phyloP scores from a whole-genome alignment of 2,113 vertebrate genomes.

The Perca schrenkii region DNA sequence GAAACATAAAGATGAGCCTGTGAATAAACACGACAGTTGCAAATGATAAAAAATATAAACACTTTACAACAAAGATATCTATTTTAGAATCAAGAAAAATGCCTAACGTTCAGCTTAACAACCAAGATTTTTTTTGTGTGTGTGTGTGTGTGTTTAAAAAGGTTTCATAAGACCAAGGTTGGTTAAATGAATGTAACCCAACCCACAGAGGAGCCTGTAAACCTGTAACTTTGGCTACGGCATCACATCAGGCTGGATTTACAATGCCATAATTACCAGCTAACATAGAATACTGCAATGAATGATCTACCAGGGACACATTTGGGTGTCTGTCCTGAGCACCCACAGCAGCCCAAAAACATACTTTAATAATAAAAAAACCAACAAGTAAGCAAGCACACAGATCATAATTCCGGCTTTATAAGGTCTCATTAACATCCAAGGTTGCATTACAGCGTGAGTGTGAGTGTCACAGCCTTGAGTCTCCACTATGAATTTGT shows the following conservation, averaged over 20 bases:
- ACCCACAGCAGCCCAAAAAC: background rate
- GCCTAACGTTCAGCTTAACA: too few relatives aligned
- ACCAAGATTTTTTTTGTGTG: background rate
- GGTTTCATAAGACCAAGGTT: background rate
- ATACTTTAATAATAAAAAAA: background rate
- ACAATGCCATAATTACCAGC: too few relatives aligned
- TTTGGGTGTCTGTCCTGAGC: background rate
- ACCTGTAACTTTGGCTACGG: background rate
- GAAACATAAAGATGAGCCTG: background rate
- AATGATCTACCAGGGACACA: background rate
- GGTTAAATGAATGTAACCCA: background rate
- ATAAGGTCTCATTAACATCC: slow-evolving; percentile 23
- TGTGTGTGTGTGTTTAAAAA: background rate
- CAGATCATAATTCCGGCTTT: background rate
- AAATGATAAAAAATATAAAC: background rate
- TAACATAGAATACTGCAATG: background rate
- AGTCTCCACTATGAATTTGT: slow-evolving; percentile 6
- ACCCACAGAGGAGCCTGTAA: background rate
- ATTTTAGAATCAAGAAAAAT: background rate
- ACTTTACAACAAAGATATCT: background rate
- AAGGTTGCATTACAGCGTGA: slow-evolving; percentile 14
- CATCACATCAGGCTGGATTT: background rate
- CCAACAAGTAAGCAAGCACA: background rate
- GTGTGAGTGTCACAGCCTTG: slow-evolving; percentile 7
- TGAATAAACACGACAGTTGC: background rate